These are phyloP conservation scores for Acanthochromis polyacanthus DNA, from an alignment of 2,113 vertebrate genomes.

Conservation along the genomic window DNA sequence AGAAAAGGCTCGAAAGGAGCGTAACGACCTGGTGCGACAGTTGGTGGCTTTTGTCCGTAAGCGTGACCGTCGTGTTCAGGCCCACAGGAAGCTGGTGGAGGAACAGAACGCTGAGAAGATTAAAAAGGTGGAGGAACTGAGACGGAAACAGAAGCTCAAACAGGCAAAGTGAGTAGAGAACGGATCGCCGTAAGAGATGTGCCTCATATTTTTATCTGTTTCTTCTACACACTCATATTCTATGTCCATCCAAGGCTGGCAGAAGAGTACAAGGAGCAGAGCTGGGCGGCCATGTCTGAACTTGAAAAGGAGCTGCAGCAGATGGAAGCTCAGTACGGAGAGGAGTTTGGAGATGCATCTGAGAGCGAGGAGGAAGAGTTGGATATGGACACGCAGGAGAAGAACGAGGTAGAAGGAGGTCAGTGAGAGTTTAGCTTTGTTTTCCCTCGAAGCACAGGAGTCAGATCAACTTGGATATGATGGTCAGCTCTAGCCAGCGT, in stretches of 20 bases:
- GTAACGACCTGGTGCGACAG: conserved; percentile 92
- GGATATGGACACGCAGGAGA: conserved; percentile 62
- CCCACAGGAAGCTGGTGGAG: conserved; percentile 92
- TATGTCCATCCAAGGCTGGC: conserved; percentile 84
- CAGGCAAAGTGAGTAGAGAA: conserved; percentile 89
- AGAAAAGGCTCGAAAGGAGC: conserved; percentile 93
- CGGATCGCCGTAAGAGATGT: neutral
- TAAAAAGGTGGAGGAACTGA: conserved; percentile 90
- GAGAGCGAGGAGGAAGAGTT: conserved; percentile 84
- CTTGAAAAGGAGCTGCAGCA: conserved; percentile 94
- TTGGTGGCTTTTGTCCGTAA: conserved; percentile 95
- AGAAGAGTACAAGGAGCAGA: conserved; percentile 95
- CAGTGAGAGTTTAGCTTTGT: neutral
- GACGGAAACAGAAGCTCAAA: conserved; percentile 91
- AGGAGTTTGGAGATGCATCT: conserved; percentile 93
- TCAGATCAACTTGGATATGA: no score
- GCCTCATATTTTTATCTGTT: neutral
- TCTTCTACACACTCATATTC: neutral
- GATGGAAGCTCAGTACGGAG: conserved; percentile 94
- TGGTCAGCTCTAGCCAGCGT: no score
- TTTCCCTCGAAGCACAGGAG: no score
- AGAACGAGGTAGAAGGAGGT: conserved; percentile 42
- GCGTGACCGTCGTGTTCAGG: conserved; percentile 93
- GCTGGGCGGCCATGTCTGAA: conserved; percentile 93
- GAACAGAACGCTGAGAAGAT: conserved; percentile 95